Base-by-base conservation (phyloP, 2,113 vertebrate genomes). In the Urocitellus parryii region DNA sequence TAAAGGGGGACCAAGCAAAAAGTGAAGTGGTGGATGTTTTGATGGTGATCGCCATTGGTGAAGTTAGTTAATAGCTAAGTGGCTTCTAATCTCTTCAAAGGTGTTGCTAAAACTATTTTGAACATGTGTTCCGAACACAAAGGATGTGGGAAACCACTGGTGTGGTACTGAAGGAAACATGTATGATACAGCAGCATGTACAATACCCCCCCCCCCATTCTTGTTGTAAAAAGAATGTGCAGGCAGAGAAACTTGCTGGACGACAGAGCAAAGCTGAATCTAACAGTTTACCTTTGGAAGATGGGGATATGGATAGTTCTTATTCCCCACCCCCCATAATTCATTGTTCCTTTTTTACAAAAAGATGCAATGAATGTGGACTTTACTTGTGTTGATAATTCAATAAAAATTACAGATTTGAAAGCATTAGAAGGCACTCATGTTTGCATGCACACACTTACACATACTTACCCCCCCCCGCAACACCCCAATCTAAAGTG, bases 391-490 rank as follows among this genome's bases (percentile, higher is more conserved):
- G 34, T 1, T 61, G n/a, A 83, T 17, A 92, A 77, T 73, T 48
- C 42, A 65, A 73, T 65, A 78, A 51, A 85, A 92, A 51, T 42
- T 85, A 72, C 1, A 42, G 78, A 51, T 95, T 85, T 65, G 4
- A 45, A 81, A 88, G 77, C 53, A n/a, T 24, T 68, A 73, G 14
- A 34, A 24, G 48, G 39, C 13, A 68, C 25, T 34, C 32, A 61
- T 16, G 79, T 5, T 4, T 17, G 29, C 12, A 17, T 1, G 5
- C 4, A 29, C 8, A 12, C 8, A 11, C 25, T 2, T 5, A 0
- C 25, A 70, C 12, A 32, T 70, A 34, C 17, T 70, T 18, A 45
- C 45, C 20, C 18, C 25, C 61, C 9, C 11, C 48, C 8, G 58
- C 51, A 53, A 63, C 61, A 63, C 25, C 20, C 22, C 34, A 56